Evolutionary conservation across 2,113 vertebrate species (phyloP), one percentile per base, ranked within the genome.

Genomic region (Leptocoma aspasia): DNA sequence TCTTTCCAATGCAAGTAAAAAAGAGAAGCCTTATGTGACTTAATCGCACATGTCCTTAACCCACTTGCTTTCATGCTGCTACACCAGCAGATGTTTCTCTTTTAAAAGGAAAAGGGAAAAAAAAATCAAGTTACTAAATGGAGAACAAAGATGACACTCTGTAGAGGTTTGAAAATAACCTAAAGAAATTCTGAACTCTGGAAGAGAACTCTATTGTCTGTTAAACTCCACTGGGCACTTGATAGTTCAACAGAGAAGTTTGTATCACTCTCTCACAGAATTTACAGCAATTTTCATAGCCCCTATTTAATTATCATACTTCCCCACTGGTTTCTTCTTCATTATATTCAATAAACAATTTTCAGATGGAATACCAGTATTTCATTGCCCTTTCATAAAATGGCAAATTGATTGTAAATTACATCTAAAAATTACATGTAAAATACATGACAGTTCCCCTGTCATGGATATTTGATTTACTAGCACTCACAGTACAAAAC

Each of bases 331-430:
- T 87, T 89, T 76, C 53, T 53, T 90, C 61, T 70, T 89, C 50
- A 27, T 86, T 75, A 76, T n/a, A 41, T 64, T 82, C 65, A 73
- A 79, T n/a, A 82, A 84, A 76, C 49, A 72, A 35, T 82, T 95
- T 96, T 94, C 53, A 90, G 66, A 82, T 57, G 57, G 35, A n/a
- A 85, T 68, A 85, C 37, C n/a, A 77, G 31, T 50, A 53, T 71
- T 90, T 91, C 85, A 60, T 45, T 79, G 37, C 28, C 33, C 70
- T 88, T 82, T 72, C 59, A 79, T 39, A 90, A 94, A 93, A 95
- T 21, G 8, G 44, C 31, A 90, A 92, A 82, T 30, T 68, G 39
- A 72, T 78, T 85, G 26, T 75, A 77, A 95, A 88, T 86, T 80
- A 54, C 42, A 53, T 45, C 39, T 45, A 61, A 39, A 61, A 61